Conservation (phyloP, 1,140 invertebrate species). For the Ctenoplectra terminalis region DNA sequence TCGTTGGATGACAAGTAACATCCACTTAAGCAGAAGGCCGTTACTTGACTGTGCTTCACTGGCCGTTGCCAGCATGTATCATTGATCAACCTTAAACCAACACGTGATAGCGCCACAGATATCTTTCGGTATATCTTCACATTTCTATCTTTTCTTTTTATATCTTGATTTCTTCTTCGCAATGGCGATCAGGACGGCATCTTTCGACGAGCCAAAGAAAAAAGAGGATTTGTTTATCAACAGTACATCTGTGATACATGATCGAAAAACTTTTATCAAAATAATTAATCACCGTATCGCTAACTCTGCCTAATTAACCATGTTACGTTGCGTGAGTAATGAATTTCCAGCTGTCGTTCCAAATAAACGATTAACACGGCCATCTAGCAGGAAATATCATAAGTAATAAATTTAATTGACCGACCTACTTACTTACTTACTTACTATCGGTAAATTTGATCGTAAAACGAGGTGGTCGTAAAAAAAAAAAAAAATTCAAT, state of each 20-base stretch:
- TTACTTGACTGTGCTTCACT: constrained; percentile 40
- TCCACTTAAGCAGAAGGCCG: constrained; percentile 1
- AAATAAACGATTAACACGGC: background rate
- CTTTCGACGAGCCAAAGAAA: background rate
- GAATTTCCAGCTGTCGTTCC: background rate
- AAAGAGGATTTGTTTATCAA: background rate
- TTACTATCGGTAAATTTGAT: background rate
- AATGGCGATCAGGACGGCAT: background rate
- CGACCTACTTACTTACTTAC: too few relatives aligned
- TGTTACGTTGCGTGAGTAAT: too few relatives aligned
- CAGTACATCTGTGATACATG: background rate
- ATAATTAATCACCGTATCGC: background rate
- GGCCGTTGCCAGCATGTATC: constrained; percentile 16
- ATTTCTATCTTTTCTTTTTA: background rate
- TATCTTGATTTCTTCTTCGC: background rate
- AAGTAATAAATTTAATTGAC: background rate
- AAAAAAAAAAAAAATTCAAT: too few relatives aligned
- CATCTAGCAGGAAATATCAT: background rate
- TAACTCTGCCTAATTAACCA: background rate
- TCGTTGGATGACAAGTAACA: background rate
- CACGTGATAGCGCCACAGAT: constrained; percentile 38
- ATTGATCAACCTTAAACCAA: constrained; percentile 55
- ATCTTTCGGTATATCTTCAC: background rate
- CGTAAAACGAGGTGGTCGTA: too few relatives aligned
- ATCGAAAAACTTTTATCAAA: background rate